These are phyloP conservation scores for Dolichopus griseipennis DNA, from an alignment of 2,888 invertebrate genomes.

Conservation along the genomic window DNA sequence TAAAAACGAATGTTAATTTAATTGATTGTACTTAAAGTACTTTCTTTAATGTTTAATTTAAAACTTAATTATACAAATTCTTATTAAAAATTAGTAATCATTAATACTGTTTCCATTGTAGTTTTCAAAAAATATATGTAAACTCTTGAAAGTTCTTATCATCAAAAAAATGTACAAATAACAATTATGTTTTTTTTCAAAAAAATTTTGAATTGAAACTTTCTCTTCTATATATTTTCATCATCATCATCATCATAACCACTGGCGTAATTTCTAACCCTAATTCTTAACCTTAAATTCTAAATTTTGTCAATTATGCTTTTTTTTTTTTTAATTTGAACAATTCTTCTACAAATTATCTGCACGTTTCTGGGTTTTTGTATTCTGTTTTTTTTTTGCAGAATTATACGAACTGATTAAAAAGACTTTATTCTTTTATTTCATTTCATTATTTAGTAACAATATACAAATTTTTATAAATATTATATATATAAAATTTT, in stretches of 20 bases:
- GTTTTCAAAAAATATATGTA: no score
- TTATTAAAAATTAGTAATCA: no score
- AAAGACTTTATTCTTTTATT: background rate
- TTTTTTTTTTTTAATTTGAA: no score
- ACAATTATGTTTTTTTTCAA: background rate
- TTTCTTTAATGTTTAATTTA: no score
- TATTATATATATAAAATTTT: no score
- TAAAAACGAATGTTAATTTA: no score
- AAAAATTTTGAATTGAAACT: background rate
- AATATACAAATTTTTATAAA: background rate
- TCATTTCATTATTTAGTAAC: background rate
- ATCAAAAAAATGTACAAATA: background rate
- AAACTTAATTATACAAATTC: no score
- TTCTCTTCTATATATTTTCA: background rate
- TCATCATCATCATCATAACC: background rate
- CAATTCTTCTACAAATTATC: background rate
- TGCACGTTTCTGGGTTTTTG: background rate
- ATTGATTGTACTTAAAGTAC: no score
- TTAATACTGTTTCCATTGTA: no score
- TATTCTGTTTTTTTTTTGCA: background rate
- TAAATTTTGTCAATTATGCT: background rate
- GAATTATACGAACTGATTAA: background rate
- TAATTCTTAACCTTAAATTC: conserved; percentile 1
- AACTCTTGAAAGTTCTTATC: no score
- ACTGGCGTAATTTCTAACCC: background rate